phyloP scores from a whole-genome alignment of 2,888 invertebrate species.

The Lithophane leautieri region DNA sequence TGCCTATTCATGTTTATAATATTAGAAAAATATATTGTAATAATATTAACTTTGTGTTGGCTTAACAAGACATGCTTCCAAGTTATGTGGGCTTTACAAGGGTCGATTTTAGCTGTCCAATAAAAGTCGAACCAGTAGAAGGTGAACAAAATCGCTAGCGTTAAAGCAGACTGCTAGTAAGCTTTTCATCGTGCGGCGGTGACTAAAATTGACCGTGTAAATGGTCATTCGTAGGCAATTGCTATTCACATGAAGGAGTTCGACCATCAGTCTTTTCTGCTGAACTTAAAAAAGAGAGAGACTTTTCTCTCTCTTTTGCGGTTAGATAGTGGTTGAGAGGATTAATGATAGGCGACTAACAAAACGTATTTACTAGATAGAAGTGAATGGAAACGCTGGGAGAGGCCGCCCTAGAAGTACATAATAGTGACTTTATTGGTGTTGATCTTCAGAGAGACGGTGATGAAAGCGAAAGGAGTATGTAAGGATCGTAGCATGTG shows the following conservation, averaged over 20 bases:
- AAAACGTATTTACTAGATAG: not conserved
- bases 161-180: too few species aligned
- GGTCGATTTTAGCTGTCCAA: not conserved
- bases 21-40: conserved; percentile 1
- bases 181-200: not conserved
- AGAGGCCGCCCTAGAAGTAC: not conserved
- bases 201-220: conserved; percentile 8
- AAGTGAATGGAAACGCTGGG: not conserved
- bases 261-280: not conserved
- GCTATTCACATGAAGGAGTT: not conserved
- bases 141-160: not conserved
- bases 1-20: conserved; percentile 3
- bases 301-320: too few species aligned
- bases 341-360: not conserved
- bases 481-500: not conserved
- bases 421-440: not conserved
- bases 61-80: not conserved
- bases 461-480: not conserved
- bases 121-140: not conserved
- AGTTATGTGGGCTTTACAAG: not conserved
- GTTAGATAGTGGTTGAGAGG: not conserved
- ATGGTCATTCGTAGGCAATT: not conserved
- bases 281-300: not conserved
- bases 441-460: not conserved
- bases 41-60: not conserved